Percentiles rank a stretch among this genome's conserved stretches.
Evolutionary conservation across 2,113 vertebrate species (phyloP).

Genomic region (Lampris megalopsis): DNA sequence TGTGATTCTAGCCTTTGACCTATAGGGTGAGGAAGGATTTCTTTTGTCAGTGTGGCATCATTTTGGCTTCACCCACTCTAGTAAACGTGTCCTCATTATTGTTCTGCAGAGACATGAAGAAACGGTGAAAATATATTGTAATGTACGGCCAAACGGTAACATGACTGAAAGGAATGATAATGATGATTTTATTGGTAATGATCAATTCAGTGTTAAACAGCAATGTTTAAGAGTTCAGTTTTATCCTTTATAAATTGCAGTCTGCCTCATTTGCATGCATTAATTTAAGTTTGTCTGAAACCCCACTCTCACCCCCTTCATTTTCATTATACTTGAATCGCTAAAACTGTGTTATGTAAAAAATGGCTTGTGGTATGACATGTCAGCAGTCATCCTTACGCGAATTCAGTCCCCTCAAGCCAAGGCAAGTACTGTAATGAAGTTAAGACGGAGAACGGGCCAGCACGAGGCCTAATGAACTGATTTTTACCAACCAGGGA

Average conservation of each 20-base stretch:
- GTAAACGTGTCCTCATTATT: conserved; percentile 45
- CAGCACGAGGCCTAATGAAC: not conserved
- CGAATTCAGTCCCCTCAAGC: conserved; percentile 1
- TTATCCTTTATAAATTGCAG: not conserved
- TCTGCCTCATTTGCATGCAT: not conserved
- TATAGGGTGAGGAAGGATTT: conserved; percentile 34
- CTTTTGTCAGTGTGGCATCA: conserved; percentile 34
- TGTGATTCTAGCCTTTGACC: conserved; percentile 24
- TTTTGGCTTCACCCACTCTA: conserved; percentile 46
- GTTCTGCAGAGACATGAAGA: conserved; percentile 58
- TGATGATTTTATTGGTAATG: not conserved
- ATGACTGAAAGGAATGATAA: not conserved
- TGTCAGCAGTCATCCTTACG: not conserved
- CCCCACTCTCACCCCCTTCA: too few species aligned
- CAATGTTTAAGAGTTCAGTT: too few species aligned
- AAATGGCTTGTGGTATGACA: conserved; percentile 9
- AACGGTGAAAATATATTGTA: conserved; percentile 44
- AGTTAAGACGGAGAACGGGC: not conserved
- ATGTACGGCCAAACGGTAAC: conserved; percentile 42
- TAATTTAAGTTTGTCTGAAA: too few species aligned
- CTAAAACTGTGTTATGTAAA: conserved; percentile 25
- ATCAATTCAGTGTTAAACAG: not conserved
- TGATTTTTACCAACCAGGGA: conserved; percentile 47
- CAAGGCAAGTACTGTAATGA: conserved; percentile 33
- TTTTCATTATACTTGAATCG: too few species aligned